These are phyloP conservation scores for Grantiella picta DNA, from an alignment of 2,113 vertebrate genomes.

Conservation along the genomic window DNA sequence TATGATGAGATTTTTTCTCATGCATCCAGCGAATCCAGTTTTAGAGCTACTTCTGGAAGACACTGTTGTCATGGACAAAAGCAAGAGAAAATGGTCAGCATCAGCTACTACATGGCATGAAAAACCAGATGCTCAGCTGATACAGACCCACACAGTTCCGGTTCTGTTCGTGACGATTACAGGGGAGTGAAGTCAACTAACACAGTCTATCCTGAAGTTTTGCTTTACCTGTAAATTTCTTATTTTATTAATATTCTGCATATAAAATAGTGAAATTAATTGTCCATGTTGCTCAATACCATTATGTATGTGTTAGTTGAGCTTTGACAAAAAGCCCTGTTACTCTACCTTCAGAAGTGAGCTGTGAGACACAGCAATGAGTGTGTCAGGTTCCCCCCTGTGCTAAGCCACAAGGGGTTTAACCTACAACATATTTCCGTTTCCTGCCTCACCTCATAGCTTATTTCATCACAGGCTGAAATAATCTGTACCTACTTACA, in stretches of 20 bases:
- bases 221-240: neutral
- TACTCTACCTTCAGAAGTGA: accelerated
- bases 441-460: neutral
- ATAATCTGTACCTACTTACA: neutral
- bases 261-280: neutral
- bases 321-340: neutral
- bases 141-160: accelerated
- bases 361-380: neutral
- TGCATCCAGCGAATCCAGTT: neutral
- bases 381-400: neutral
- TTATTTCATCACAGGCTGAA: neutral
- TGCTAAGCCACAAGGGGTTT: neutral
- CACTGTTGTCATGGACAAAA: neutral
- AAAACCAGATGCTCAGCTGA: neutral
- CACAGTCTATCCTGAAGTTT: neutral
- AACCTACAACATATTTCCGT: neutral
- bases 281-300: neutral
- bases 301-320: neutral
- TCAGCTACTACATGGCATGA: no score
- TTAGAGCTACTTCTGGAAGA: neutral
- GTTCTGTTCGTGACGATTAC: neutral
- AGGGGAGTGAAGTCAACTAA: neutral
- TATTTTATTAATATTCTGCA: neutral
- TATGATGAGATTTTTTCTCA: neutral
- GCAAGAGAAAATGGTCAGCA: neutral